Evolutionary conservation across 2,113 vertebrate genomes (phyloP).

Genomic region (Callopanchax toddi): DNA sequence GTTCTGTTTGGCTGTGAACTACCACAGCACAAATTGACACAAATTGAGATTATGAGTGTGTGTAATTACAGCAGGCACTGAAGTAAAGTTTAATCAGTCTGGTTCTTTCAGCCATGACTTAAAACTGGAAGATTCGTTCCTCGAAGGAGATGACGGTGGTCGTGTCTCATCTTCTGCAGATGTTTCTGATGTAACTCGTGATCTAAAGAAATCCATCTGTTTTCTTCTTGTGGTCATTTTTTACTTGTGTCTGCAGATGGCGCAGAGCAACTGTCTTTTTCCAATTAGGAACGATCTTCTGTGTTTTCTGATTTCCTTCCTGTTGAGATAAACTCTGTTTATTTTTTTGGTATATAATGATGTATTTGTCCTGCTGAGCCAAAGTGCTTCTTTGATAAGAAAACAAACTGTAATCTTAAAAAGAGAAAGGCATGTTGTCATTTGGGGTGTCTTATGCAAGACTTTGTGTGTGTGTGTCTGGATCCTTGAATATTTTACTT

Average conservation of each 20-base stretch:
- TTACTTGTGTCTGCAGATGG: not conserved
- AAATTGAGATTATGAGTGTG: constrained; percentile 58
- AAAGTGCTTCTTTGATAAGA: not conserved
- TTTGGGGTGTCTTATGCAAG: constrained; percentile 9
- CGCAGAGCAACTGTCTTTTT: not conserved
- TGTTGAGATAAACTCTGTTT: not conserved
- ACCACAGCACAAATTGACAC: constrained; percentile 60
- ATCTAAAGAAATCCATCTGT: no score
- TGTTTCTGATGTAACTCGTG: not conserved
- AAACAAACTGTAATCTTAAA: not conserved
- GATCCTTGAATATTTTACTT: constrained; percentile 40
- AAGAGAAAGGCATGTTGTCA: no score
- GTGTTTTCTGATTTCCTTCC: not conserved
- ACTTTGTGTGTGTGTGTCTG: constrained; percentile 10
- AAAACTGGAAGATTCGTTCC: constrained; percentile 27
- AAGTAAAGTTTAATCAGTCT: constrained; percentile 56
- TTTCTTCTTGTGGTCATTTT: not conserved
- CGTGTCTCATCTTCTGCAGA: constrained; percentile 7
- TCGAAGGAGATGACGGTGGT: not conserved
- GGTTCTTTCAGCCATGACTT: constrained; percentile 42
- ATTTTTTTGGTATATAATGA: not conserved
- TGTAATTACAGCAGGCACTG: constrained; percentile 55
- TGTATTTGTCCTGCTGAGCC: not conserved
- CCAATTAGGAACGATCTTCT: not conserved
- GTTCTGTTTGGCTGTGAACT: constrained; percentile 60